Base-by-base conservation (phyloP, 2,113 vertebrate species). In the Microcebus murinus region DNA sequence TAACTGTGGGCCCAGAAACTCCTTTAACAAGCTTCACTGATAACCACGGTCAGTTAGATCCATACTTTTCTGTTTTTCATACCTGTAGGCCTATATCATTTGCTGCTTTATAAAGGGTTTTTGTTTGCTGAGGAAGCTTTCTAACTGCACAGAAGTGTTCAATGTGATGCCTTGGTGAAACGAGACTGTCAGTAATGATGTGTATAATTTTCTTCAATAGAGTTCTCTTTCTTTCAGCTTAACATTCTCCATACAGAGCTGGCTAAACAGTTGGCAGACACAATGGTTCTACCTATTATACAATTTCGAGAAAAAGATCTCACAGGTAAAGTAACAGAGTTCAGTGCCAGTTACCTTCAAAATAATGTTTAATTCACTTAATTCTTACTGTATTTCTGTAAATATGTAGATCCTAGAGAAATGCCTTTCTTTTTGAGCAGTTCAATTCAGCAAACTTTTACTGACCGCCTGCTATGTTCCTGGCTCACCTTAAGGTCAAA, bases 231-330 rank as follows among this genome's bases (percentile, higher is more conserved):
- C 80, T 98, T 98, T 94, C 98, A 99, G 99, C 99, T 99, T 95
- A 99, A 99, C 96, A 96, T 98, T 91, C 99, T 99, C 83, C 99
- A 99, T 96, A 98, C 99, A 29, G 99, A 99, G 95, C 98, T 99
- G 94, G 99, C 99, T 87, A 99, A 99, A 91, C 99, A 99, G 98
- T 98, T 99, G 98, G 99, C 99, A 11, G 99, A 99, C 98, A 99
- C 99, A 74, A 99, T 99, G 99, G 99, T 99, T 93, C 99, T 99
- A 92, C 99, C 99, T 74, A 98, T 99, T 97, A 99, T 99, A 98
- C 99, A 99, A 17, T 99, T 99, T 98, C 98, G 99, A 97, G 99
- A 99, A 98, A 99, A 99, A 94, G 99, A 99, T 97, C 99, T 99
- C 90, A 99, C 99, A 98, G 99, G 99, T 99, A 99, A 96, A 91